A percentile compares a stretch with the other conserved stretches of the same genome.
Conservation (phyloP, 2,113 vertebrate species). For the Isurus oxyrinchus region DNA sequence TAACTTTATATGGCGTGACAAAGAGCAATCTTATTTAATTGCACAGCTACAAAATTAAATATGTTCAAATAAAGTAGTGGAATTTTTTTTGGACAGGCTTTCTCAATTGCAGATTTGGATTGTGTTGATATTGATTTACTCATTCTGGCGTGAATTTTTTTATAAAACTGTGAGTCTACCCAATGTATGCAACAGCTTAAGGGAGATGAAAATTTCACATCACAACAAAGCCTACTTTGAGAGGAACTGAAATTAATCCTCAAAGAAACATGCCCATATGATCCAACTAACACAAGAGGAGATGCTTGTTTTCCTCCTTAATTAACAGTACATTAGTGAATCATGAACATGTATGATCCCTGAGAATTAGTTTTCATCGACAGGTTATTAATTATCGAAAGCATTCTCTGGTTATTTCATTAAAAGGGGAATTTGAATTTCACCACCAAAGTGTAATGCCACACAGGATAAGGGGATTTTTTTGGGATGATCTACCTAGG, state of each 20-base stretch:
- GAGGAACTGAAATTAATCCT: neutral
- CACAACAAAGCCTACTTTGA: neutral
- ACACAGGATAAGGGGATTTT: neutral
- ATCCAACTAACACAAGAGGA: neutral
- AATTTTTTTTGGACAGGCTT: neutral
- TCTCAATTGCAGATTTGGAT: neutral
- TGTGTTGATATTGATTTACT: neutral
- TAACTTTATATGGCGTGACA: neutral
- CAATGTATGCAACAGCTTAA: neutral
- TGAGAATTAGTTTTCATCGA: neutral
- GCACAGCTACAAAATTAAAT: neutral
- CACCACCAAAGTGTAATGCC: slow-evolving; percentile 7
- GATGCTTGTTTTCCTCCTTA: neutral
- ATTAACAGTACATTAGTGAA: neutral
- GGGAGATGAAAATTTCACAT: neutral
- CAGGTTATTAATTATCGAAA: neutral
- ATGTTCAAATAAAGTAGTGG: neutral
- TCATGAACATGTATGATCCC: neutral
- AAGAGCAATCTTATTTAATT: slow-evolving; percentile 6
- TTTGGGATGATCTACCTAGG: neutral
- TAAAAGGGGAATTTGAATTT: neutral
- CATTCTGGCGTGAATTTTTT: neutral
- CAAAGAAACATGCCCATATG: neutral
- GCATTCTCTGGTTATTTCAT: neutral
- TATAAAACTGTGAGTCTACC: neutral